Base-by-base conservation (phyloP, 2,888 invertebrate genomes). In the Drosophila subsilvestris region DNA sequence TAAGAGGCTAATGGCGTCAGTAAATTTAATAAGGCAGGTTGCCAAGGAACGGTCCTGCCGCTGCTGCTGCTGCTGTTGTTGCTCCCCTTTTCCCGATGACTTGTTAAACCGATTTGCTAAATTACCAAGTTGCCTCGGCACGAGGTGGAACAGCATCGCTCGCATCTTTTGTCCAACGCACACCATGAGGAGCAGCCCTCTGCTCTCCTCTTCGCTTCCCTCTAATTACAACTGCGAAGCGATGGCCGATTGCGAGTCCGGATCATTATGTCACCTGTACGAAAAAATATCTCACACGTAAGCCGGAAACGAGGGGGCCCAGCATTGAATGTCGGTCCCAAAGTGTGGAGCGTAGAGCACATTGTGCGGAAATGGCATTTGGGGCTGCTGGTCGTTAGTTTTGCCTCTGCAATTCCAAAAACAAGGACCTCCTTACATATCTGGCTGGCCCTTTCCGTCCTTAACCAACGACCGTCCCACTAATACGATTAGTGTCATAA, bases 401-500 rank as follows among this genome's bases (percentile, higher is more conserved):
- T 37, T 37, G 37, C 65, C 45, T 25, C 37, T 12, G 43, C 50
- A 27, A 51, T 47, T 32, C 32, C 32, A 12, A 32, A 32, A 32
- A 12, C 32, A 32, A 74, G 60, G 51, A 27, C 50, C 37, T n/a
- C n/a, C n/a, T n/a, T 37, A 37, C 32, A 29, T 37, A 32, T 12
- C 32, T 32, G 25, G 25, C 10, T 27, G 27, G 27, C 27, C 32
- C 32, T 4, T 6, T 10, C 43, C 37, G 49, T 66, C 67, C 69
- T 81, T 87, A 87, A 87, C 85, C 84, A 87, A 82, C 79, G 89
- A 89, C 78, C 78, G 44, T 32, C 69, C 71, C 76, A 78, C 85
- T 89, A 89, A 89, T 89, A 78, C 81, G 85, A 89, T 87, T 89
- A 88, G 84, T 76, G 84, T 63, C 88, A 87, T 87, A 89, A 89